phyloP scores from a whole-genome alignment of 2,888 invertebrate species.

The Eupithecia tripunctaria region DNA sequence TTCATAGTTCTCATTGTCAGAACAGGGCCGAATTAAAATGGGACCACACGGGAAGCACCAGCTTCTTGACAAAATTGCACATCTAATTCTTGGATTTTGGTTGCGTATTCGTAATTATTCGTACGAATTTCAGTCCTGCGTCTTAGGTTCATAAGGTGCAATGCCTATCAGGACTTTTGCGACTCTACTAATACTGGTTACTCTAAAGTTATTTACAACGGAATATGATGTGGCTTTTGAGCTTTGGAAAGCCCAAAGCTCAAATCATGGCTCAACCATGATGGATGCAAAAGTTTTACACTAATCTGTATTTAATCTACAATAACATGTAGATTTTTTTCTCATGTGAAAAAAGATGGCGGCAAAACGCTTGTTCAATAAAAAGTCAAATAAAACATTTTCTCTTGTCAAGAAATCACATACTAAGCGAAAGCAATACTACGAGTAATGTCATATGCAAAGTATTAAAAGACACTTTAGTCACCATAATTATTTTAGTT shows the following conservation, averaged over 20 bases:
- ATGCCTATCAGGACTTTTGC: background rate
- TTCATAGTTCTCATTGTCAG: too few relatives aligned
- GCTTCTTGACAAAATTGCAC: too few relatives aligned
- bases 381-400: background rate
- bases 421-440: background rate
- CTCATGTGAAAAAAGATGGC: background rate
- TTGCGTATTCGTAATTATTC: background rate
- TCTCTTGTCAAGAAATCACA: background rate
- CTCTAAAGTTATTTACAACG: too few relatives aligned
- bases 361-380: background rate
- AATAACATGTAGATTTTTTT: background rate
- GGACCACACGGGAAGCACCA: too few relatives aligned
- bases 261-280: too few relatives aligned
- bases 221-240: too few relatives aligned
- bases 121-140: background rate
- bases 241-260: too few relatives aligned
- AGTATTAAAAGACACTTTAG: too few relatives aligned
- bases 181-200: too few relatives aligned
- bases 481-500: too few relatives aligned
- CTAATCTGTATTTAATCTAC: background rate
- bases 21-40: too few relatives aligned
- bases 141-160: background rate
- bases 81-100: background rate
- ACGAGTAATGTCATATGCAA: background rate
- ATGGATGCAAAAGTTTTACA: too few relatives aligned